phyloP scores from a whole-genome alignment of 2,888 invertebrate species.

The Acanthosepion esculentum region DNA sequence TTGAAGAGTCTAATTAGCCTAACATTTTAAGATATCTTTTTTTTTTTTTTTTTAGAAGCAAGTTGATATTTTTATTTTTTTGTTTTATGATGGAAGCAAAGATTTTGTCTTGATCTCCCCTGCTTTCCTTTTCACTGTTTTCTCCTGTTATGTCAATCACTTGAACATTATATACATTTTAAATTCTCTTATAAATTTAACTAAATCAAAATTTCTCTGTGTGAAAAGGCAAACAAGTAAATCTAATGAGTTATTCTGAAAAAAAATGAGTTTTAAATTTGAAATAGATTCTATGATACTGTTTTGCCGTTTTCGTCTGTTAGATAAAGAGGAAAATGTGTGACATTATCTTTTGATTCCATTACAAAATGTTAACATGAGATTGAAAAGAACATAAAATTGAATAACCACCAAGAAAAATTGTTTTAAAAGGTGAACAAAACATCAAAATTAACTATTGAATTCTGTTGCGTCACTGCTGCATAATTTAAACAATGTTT shows the following conservation, averaged over 20 bases:
- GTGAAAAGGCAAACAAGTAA: neutral
- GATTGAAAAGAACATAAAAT: neutral
- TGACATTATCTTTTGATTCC: neutral
- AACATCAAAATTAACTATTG: too few species aligned
- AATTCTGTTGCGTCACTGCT: neutral
- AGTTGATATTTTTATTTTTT: neutral
- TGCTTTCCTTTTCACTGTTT: neutral
- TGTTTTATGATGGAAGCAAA: neutral
- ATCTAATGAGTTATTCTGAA: neutral
- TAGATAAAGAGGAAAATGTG: neutral
- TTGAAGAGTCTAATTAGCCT: neutral
- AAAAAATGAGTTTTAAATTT: neutral
- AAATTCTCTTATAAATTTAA: neutral
- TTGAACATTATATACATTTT: neutral
- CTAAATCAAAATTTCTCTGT: neutral
- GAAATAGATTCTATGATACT: neutral
- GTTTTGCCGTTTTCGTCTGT: neutral
- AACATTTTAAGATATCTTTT: neutral
- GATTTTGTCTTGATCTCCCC: neutral
- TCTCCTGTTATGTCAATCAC: neutral
- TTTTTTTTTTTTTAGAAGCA: neutral
- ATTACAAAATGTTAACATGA: neutral
- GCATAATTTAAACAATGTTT: neutral
- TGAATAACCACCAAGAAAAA: neutral
- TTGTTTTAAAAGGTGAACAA: neutral